These are phyloP conservation scores for Naja naja DNA, from an alignment of 2,113 vertebrate genomes.

Conservation along the genomic window DNA sequence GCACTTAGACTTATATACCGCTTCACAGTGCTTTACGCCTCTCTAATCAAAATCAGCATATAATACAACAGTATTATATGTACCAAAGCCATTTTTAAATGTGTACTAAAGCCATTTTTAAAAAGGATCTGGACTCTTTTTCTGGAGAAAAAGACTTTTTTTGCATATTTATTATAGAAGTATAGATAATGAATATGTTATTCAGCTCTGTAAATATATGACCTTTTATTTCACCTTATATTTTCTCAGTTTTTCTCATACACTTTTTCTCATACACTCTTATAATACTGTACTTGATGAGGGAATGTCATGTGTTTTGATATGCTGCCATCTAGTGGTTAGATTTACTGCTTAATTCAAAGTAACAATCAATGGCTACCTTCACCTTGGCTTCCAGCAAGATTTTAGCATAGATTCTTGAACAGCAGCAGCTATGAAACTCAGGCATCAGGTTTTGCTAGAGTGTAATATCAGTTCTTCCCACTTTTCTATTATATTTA, in stretches of 20 bases:
- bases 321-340: constrained; percentile 58
- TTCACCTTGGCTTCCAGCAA: not conserved
- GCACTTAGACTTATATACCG: too few species aligned
- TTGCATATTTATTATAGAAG: not conserved
- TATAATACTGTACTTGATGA: not conserved
- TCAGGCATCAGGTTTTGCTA: not conserved
- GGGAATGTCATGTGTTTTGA: not conserved
- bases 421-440: not conserved
- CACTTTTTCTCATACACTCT: too few species aligned
- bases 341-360: rapidly evolving
- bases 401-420: not conserved
- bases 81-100: not conserved
- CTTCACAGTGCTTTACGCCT: too few species aligned
- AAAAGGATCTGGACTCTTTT: not conserved
- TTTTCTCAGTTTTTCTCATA: not conserved
- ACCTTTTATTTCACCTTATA: not conserved
- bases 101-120: not conserved
- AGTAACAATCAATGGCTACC: not conserved
- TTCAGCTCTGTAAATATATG: not conserved
- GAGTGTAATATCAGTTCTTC: not conserved
- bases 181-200: not conserved
- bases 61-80: not conserved
- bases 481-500: not conserved
- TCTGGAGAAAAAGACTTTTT: not conserved
- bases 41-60: too few species aligned